phyloP scores from a whole-genome alignment of 2,797 vertebrate species.

The Lagocephalus sceleratus region DNA sequence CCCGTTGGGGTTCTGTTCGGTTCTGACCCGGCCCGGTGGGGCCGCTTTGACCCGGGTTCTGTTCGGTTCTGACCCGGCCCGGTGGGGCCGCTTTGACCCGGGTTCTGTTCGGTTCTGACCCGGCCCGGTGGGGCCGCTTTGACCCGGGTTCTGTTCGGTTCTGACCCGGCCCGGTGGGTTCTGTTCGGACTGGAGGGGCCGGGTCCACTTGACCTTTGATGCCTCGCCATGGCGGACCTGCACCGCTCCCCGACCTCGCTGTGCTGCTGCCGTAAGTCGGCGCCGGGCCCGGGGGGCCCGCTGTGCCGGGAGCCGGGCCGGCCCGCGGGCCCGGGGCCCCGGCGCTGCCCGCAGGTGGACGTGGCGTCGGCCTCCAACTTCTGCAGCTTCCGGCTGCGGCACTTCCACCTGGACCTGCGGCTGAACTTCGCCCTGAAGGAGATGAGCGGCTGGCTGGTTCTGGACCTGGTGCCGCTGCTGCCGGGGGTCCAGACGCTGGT shows the following conservation, averaged over 20 bases:
- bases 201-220: too few species aligned
- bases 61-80: background rate
- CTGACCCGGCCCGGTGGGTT: too few species aligned
- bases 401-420: constrained; percentile 89
- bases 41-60: too few species aligned
- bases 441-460: constrained; percentile 87
- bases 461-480: constrained; percentile 81
- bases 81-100: too few species aligned
- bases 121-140: constrained; percentile 7
- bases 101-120: too few species aligned
- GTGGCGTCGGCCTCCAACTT: constrained; percentile 89
- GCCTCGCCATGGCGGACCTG: constrained; percentile 68
- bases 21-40: background rate
- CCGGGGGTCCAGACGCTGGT: constrained; percentile 74
- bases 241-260: constrained; percentile 71
- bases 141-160: constrained; percentile 1
- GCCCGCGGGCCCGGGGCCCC: constrained; percentile 21
- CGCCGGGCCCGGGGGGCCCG: constrained; percentile 46
- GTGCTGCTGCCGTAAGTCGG: constrained; percentile 83
- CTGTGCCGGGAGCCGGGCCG: constrained; percentile 26
- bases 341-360: constrained; percentile 76
- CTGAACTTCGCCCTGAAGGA: constrained; percentile 86
- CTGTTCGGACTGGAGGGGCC: too few species aligned
- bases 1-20: too few species aligned
- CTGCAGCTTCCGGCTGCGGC: constrained; percentile 81